Conservation (phyloP, 30 jellyfish, hydroid and myxozoan genomes). For the Chironex yamaguchii region DNA sequence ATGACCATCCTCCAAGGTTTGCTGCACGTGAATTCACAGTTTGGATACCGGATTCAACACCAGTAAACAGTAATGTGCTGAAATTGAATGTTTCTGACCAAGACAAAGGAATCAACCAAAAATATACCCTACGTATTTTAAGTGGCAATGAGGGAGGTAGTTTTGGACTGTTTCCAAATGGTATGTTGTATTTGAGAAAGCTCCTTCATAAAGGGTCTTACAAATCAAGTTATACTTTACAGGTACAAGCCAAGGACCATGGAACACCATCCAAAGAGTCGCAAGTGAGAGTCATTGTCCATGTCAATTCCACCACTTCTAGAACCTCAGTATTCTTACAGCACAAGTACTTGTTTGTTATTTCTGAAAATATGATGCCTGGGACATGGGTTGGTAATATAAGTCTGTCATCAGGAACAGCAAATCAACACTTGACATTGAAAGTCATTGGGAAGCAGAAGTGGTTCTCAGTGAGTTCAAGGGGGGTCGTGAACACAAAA, state of each 20-base stretch:
- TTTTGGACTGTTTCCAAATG: conserved; percentile 78
- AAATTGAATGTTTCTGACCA: conserved; percentile 25
- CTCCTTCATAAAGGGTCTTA: background rate
- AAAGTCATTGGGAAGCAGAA: background rate
- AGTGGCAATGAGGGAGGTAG: conserved; percentile 62
- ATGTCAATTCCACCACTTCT: conserved; percentile 14
- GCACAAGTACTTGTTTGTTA: background rate
- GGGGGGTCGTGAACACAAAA: conserved; percentile 63
- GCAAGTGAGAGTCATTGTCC: conserved; percentile 10
- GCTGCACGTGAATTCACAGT: conserved; percentile 13
- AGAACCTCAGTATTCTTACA: conserved; percentile 19
- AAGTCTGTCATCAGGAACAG: background rate
- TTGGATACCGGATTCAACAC: conserved; percentile 1
- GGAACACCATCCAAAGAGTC: conserved; percentile 34
- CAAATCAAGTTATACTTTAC: background rate
- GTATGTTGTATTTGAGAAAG: conserved; percentile 60
- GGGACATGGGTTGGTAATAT: conserved; percentile 31
- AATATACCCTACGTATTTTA: conserved; percentile 15
- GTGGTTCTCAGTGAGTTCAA: background rate
- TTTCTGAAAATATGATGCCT: conserved; percentile 37
- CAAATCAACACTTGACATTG: background rate
- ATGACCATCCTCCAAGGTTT: conserved; percentile 52
- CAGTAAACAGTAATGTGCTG: conserved; percentile 62
- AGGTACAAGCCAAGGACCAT: conserved; percentile 47
- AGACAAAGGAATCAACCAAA: conserved; percentile 58